These are phyloP conservation scores for Ondatra zibethicus DNA, from an alignment of 2,113 vertebrate species.

Conservation along the genomic window DNA sequence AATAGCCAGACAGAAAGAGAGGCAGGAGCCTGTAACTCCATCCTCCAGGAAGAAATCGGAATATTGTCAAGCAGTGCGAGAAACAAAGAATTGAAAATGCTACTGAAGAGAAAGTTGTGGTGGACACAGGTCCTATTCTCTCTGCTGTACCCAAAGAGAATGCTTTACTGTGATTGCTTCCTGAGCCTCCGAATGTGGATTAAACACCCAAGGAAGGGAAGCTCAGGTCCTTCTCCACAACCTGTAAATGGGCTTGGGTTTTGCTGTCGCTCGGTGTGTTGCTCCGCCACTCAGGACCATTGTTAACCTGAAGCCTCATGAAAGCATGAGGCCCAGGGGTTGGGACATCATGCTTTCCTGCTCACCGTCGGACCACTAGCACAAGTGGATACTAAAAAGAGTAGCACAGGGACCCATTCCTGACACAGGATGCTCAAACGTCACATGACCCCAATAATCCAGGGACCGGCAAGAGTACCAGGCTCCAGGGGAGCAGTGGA, in stretches of 20 bases:
- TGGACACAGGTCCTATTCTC: background rate
- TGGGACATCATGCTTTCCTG: background rate
- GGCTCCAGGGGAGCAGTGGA: background rate
- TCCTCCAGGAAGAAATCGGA: conserved; percentile 56
- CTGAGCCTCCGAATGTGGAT: background rate
- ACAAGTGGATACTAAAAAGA: background rate
- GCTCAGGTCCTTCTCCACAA: conserved; percentile 28
- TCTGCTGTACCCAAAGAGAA: conserved; percentile 42
- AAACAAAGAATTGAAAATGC: conserved; percentile 58
- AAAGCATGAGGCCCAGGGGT: background rate
- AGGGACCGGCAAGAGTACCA: background rate
- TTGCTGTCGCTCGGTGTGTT: background rate
- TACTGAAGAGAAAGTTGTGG: background rate
- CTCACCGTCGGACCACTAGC: too few species aligned
- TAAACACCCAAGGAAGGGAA: conserved; percentile 1
- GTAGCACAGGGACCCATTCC: background rate
- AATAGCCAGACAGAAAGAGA: conserved; percentile 54
- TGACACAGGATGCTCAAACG: background rate
- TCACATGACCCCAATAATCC: background rate
- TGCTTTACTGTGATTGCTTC: background rate
- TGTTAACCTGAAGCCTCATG: conserved; percentile 26
- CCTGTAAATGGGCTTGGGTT: background rate
- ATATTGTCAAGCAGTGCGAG: conserved; percentile 59
- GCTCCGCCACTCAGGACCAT: background rate
- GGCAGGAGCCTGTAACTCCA: conserved; percentile 30